Conservation (phyloP, 2,888 invertebrate genomes). For the Rhagonycha lutea region DNA sequence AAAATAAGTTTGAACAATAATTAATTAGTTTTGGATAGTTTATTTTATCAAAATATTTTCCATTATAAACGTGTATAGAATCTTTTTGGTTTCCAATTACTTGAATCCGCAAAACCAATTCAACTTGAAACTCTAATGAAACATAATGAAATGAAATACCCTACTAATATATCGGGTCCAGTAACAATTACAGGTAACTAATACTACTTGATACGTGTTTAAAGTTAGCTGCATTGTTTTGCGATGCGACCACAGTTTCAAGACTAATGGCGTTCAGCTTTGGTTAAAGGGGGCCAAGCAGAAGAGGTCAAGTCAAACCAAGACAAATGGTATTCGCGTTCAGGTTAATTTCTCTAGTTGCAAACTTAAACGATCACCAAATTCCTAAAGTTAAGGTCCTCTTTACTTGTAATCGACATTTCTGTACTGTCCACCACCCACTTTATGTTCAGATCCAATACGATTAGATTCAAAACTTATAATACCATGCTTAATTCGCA, state of each 20-base stretch:
- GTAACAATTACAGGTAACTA: slow-evolving; percentile 55
- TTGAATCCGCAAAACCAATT: slow-evolving; percentile 39
- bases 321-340: slow-evolving; percentile 56
- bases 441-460: slow-evolving; percentile 35
- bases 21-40: slow-evolving; percentile 11
- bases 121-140: slow-evolving; percentile 48
- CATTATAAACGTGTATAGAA: slow-evolving; percentile 7
- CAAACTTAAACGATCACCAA: slow-evolving; percentile 52
- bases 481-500: slow-evolving; percentile 10
- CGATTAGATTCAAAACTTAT: slow-evolving; percentile 34
- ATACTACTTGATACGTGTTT: slow-evolving; percentile 53
- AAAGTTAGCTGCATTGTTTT: slow-evolving; percentile 56
- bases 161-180: slow-evolving; percentile 45
- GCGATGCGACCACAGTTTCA: slow-evolving; percentile 53
- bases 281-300: slow-evolving; percentile 32
- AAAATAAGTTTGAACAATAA: slow-evolving; percentile 7
- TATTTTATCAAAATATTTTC: slow-evolving; percentile 1
- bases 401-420: slow-evolving; percentile 37
- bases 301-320: slow-evolving; percentile 49
- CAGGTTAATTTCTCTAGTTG: slow-evolving; percentile 55
- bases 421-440: slow-evolving; percentile 33
- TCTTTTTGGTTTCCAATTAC: slow-evolving; percentile 19
- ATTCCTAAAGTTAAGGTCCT: slow-evolving; percentile 46
- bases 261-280: slow-evolving; percentile 49
- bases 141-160: slow-evolving; percentile 53